Evolutionary conservation across 2,797 vertebrate species (phyloP).

Genomic region (Tangara arthus): DNA sequence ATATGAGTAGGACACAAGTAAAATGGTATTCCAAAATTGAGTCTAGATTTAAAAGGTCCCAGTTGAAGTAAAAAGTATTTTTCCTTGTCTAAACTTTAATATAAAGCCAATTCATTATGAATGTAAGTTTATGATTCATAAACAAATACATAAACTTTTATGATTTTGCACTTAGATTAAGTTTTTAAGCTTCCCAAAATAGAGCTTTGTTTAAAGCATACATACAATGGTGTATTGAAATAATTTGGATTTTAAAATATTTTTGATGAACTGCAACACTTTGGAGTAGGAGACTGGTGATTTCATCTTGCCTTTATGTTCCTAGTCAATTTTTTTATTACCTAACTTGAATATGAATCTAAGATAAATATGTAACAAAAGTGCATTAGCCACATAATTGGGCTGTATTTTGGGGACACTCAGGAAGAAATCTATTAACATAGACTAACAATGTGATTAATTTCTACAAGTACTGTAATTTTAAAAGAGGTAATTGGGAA

Average conservation of each 20-base stretch:
- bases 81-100: background rate
- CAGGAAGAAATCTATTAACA: background rate
- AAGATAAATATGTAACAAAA: background rate
- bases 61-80: background rate
- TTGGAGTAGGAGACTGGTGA: background rate
- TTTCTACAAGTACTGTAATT: background rate
- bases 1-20: background rate
- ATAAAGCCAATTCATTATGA: background rate
- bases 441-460: background rate
- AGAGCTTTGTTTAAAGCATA: constrained; percentile 21
- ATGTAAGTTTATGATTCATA: background rate
- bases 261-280: background rate
- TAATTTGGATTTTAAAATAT: background rate
- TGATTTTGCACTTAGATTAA: background rate
- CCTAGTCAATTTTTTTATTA: background rate
- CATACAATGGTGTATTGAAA: background rate
- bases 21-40: background rate
- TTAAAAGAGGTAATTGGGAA: background rate
- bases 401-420: background rate
- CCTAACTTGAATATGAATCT: background rate
- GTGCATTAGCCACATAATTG: background rate
- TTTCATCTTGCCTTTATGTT: background rate
- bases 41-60: background rate
- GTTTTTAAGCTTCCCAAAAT: background rate
- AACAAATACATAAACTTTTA: background rate